phyloP scores from a whole-genome alignment of 1,140 invertebrate species.

The Musca vetustissima region DNA sequence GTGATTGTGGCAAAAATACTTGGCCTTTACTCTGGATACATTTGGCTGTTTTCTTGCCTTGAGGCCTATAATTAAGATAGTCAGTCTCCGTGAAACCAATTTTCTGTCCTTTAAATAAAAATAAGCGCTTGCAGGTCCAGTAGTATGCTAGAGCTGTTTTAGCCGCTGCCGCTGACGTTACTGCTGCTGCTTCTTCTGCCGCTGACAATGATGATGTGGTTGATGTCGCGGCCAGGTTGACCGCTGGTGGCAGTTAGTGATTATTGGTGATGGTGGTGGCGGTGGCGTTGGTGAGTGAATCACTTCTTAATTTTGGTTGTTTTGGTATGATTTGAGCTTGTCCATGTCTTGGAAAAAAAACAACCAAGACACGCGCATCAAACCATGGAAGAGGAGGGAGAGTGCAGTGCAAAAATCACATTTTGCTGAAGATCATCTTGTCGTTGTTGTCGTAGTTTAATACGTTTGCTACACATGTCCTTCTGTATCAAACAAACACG shows the following conservation, averaged over 20 bases:
- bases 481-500: conserved; percentile 23
- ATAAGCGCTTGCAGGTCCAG: conserved; percentile 24
- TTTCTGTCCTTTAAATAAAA: conserved; percentile 31
- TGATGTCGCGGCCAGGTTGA: too few species aligned
- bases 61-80: conserved; percentile 32
- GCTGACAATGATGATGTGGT: too few species aligned
- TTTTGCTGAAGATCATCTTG: conserved; percentile 12
- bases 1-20: not conserved
- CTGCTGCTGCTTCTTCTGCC: too few species aligned
- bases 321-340: not conserved
- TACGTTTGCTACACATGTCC: conserved; percentile 15
- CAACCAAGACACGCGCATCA: not conserved
- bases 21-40: conserved; percentile 6
- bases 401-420: not conserved
- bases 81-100: conserved; percentile 32
- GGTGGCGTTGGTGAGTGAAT: conserved; percentile 23
- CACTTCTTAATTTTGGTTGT: conserved; percentile 11
- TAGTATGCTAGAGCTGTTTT: conserved; percentile 3
- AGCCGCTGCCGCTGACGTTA: not conserved
- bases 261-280: not conserved
- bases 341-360: not conserved
- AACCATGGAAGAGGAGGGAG: not conserved
- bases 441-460: conserved; percentile 2
- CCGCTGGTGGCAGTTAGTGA: too few species aligned
- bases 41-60: conserved; percentile 18